Evolutionary conservation across 2,797 vertebrate species (phyloP).

Genomic region (Phalloptychus januarius): DNA sequence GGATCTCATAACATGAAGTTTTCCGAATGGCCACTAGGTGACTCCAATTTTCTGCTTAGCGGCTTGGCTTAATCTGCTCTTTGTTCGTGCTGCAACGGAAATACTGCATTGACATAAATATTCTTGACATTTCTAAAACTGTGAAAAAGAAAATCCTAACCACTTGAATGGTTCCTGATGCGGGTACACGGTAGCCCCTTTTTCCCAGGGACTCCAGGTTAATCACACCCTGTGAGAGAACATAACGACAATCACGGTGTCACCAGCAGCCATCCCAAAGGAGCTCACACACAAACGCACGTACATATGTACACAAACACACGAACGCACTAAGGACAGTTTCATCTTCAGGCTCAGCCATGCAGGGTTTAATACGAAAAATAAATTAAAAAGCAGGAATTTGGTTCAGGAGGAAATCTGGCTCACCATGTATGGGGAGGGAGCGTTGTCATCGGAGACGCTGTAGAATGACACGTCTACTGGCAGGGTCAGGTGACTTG

Average conservation of each 20-base stretch:
- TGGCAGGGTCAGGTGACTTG: slow-evolving; percentile 95
- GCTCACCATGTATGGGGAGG: slow-evolving; percentile 97
- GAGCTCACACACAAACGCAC: background rate
- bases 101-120: slow-evolving; percentile 1
- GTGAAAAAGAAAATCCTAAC: slow-evolving; percentile 75
- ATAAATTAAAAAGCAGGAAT: background rate
- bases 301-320: background rate
- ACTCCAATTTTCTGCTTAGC: slow-evolving; percentile 36
- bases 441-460: slow-evolving; percentile 97
- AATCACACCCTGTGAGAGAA: slow-evolving; percentile 90
- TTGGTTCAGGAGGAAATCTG: slow-evolving; percentile 16
- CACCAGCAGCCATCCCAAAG: slow-evolving; percentile 20
- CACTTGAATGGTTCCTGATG: slow-evolving; percentile 99
- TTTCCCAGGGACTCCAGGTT: slow-evolving; percentile 97
- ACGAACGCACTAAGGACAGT: background rate
- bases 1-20: slow-evolving; percentile 1
- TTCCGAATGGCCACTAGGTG: slow-evolving; percentile 69
- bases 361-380: background rate
- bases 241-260: slow-evolving; percentile 20
- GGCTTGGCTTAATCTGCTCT: slow-evolving; percentile 29
- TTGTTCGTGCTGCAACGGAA: slow-evolving; percentile 47
- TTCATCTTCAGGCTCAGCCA: slow-evolving; percentile 16
- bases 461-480: slow-evolving; percentile 99
- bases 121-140: slow-evolving; percentile 9
- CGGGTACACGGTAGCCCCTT: slow-evolving; percentile 98